These are phyloP conservation scores for Drosophila antonietae DNA, from an alignment of 2,888 invertebrate genomes.

Conservation along the genomic window DNA sequence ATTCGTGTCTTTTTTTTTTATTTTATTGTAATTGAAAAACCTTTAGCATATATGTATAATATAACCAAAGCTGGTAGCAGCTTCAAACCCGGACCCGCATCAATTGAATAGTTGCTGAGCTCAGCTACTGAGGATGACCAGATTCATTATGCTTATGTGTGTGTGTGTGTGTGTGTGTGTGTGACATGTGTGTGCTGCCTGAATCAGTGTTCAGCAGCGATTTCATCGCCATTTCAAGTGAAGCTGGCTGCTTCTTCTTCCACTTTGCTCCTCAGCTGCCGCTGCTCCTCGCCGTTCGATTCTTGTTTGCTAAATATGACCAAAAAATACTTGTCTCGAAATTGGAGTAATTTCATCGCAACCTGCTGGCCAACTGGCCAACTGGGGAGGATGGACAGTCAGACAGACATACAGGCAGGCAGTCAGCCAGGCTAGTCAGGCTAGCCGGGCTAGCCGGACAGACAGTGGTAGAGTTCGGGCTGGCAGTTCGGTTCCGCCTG, in stretches of 20 bases:
- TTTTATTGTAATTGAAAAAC: neutral
- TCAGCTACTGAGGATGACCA: slow-evolving; percentile 9
- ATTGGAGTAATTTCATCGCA: slow-evolving; percentile 80
- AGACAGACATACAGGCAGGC: neutral
- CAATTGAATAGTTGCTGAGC: slow-evolving; percentile 5
- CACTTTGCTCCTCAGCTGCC: neutral
- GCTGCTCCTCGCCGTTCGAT: slow-evolving; percentile 36
- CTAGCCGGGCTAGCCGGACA: slow-evolving; percentile 4
- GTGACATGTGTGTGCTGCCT: slow-evolving; percentile 6
- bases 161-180: neutral
- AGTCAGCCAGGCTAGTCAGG: neutral
- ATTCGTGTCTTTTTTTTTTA: no score
- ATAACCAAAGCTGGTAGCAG: neutral
- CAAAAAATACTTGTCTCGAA: slow-evolving; percentile 78
- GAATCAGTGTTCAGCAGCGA: slow-evolving; percentile 52
- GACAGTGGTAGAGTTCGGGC: neutral
- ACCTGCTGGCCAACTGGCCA: slow-evolving; percentile 36
- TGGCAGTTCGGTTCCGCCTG: slow-evolving; percentile 62
- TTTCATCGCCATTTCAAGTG: slow-evolving; percentile 82
- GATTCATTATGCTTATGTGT: neutral
- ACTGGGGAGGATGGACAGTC: slow-evolving; percentile 15
- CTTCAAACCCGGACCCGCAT: slow-evolving; percentile 13
- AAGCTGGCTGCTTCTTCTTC: slow-evolving; percentile 46
- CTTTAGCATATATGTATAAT: neutral
- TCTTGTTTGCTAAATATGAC: slow-evolving; percentile 81